These are phyloP conservation scores for Murina feae DNA, from an alignment of 2,113 vertebrate genomes.

Conservation along the genomic window DNA sequence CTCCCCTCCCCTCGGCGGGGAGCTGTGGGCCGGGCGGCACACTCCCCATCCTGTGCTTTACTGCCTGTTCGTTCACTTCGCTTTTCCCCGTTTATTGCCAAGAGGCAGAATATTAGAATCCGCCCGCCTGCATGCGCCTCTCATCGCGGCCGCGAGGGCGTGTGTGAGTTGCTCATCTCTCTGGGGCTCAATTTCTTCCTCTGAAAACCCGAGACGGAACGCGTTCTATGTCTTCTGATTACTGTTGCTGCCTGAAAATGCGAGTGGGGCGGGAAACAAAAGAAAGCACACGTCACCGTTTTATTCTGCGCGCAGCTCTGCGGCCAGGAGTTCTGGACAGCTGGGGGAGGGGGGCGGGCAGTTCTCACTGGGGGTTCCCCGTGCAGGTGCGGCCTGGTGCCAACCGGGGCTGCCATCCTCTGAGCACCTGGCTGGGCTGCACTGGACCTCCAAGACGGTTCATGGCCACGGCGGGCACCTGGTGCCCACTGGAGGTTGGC, in stretches of 20 bases:
- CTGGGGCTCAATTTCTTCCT: not conserved
- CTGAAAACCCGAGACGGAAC: not conserved
- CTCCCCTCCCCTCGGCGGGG: not conserved
- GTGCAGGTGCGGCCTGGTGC: not conserved
- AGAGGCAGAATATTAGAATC: not conserved
- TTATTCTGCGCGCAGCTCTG: not conserved
- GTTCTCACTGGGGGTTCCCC: not conserved
- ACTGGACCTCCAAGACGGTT: fast-evolving
- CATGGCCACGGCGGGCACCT: not conserved
- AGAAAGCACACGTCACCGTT: not conserved
- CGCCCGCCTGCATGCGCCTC: not conserved
- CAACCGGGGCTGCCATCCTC: not conserved
- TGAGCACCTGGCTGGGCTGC: not conserved
- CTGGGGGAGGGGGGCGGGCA: no score
- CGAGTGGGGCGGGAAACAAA: not conserved
- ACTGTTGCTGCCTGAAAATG: not conserved
- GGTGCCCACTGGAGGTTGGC: not conserved
- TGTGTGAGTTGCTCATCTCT: not conserved
- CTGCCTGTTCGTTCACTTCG: not conserved
- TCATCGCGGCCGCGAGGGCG: not conserved
- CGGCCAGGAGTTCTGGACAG: not conserved
- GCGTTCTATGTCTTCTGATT: not conserved
- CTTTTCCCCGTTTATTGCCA: not conserved
- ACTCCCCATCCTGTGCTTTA: not conserved
- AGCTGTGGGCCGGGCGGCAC: not conserved